Conservation (phyloP, 2,113 vertebrate species). For the Pseudorasbora parva region DNA sequence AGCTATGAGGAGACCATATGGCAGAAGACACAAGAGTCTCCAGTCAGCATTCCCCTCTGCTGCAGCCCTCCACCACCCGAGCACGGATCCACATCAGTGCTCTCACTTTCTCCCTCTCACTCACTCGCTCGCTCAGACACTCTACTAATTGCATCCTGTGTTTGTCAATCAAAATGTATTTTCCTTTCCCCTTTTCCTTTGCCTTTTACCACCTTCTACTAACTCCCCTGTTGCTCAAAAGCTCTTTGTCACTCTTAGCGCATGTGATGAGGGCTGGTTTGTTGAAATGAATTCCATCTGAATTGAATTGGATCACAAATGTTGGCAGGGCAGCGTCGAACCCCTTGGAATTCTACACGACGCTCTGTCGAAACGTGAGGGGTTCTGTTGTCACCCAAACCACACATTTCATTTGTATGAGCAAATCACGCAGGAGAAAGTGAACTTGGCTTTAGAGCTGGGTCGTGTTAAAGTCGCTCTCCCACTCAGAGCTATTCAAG, state of each 20-base stretch:
- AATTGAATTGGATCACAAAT: slow-evolving; percentile 8
- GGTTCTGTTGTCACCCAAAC: slow-evolving; percentile 43
- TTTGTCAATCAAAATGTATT: slow-evolving; percentile 89
- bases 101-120: slow-evolving; percentile 63
- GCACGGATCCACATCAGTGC: slow-evolving; percentile 87
- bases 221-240: slow-evolving; percentile 41
- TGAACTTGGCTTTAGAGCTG: slow-evolving; percentile 27
- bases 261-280: slow-evolving; percentile 33
- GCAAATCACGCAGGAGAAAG: slow-evolving; percentile 35
- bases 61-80: slow-evolving; percentile 82
- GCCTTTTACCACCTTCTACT: slow-evolving; percentile 44
- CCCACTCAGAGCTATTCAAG: slow-evolving; percentile 32
- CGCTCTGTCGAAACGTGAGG: slow-evolving; percentile 28
- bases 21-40: slow-evolving; percentile 83
- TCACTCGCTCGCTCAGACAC: slow-evolving; percentile 65
- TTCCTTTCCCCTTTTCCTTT: slow-evolving; percentile 44
- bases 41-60: slow-evolving; percentile 84
- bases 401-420: slow-evolving; percentile 46
- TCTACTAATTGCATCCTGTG: slow-evolving; percentile 89
- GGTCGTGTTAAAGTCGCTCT: slow-evolving; percentile 30
- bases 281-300: slow-evolving; percentile 37
- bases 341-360: slow-evolving; percentile 13
- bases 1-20: slow-evolving; percentile 81
- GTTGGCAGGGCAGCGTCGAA: slow-evolving; percentile 9
- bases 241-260: slow-evolving; percentile 37